phyloP scores from a whole-genome alignment of 2,888 invertebrate species.

The Resseliella maxima region DNA sequence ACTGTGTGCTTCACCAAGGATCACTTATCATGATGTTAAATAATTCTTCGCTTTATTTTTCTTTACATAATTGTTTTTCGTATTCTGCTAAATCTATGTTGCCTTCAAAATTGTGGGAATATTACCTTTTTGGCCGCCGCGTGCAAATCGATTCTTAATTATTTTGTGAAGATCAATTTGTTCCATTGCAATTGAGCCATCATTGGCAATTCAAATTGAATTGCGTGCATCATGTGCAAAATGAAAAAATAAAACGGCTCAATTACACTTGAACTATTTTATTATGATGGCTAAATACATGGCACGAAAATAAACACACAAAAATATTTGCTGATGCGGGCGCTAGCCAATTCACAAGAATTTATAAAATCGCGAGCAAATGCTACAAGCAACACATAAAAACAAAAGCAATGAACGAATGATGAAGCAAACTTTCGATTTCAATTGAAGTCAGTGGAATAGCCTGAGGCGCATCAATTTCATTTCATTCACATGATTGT shows the following conservation, averaged over 20 bases:
- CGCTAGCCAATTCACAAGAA: background rate
- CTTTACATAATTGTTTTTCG: conserved; percentile 6
- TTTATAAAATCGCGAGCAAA: background rate
- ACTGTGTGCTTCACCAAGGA: background rate
- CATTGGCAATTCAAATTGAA: background rate
- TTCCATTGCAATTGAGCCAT: background rate
- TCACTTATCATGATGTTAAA: background rate
- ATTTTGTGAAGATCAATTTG: conserved; percentile 5
- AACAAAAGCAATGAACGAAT: background rate
- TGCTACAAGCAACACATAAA: background rate
- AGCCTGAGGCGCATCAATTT: background rate
- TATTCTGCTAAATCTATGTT: background rate
- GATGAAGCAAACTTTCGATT: conserved; percentile 26
- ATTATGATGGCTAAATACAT: conserved; percentile 13
- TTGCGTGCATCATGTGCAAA: background rate
- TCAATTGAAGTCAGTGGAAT: conserved; percentile 35
- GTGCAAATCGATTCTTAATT: conserved; percentile 25
- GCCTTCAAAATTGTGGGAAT: background rate
- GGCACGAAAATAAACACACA: background rate
- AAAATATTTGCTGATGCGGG: background rate
- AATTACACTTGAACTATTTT: conserved; percentile 36
- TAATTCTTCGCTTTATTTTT: background rate
- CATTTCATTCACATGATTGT: background rate
- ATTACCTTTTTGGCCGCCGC: background rate
- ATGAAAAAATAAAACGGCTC: background rate